Conservation (phyloP, 2,888 invertebrate genomes). For the Leptopilina myrica region DNA sequence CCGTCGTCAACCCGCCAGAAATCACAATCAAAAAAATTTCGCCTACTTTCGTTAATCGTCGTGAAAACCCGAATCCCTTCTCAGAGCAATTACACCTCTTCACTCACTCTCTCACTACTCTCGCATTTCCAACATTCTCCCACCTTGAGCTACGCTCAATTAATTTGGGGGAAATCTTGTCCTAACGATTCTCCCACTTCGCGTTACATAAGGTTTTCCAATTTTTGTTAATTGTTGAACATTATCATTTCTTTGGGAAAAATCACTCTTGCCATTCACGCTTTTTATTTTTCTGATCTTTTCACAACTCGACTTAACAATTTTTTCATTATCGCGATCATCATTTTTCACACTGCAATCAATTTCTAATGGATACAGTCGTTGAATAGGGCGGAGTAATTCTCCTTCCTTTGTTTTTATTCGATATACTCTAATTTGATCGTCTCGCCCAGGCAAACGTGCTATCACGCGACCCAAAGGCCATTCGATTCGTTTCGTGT, state of each 20-base stretch:
- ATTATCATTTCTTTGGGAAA: not conserved
- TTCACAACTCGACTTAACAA: not conserved
- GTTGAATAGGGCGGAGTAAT: slow-evolving; percentile 52
- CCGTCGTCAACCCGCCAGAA: no score
- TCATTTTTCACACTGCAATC: not conserved
- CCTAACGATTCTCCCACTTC: not conserved
- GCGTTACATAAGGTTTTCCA: not conserved
- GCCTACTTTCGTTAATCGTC: no score
- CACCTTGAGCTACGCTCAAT: not conserved
- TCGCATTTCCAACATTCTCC: not conserved
- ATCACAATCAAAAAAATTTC: no score
- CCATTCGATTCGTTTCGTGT: slow-evolving; percentile 23
- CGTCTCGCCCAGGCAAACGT: slow-evolving; percentile 52
- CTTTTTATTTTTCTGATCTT: not conserved
- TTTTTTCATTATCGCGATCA: not conserved
- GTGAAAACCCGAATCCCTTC: no score
- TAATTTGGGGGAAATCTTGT: not conserved
- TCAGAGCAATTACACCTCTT: no score
- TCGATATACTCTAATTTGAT: slow-evolving; percentile 44
- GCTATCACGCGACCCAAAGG: slow-evolving; percentile 52
- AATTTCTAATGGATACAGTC: slow-evolving; percentile 56
- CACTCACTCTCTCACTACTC: no score
- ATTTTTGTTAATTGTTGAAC: not conserved
- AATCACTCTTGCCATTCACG: not conserved
- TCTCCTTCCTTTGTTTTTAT: slow-evolving; percentile 50